Conservation (phyloP, 2,888 invertebrate species). For the Patella pellucida region DNA sequence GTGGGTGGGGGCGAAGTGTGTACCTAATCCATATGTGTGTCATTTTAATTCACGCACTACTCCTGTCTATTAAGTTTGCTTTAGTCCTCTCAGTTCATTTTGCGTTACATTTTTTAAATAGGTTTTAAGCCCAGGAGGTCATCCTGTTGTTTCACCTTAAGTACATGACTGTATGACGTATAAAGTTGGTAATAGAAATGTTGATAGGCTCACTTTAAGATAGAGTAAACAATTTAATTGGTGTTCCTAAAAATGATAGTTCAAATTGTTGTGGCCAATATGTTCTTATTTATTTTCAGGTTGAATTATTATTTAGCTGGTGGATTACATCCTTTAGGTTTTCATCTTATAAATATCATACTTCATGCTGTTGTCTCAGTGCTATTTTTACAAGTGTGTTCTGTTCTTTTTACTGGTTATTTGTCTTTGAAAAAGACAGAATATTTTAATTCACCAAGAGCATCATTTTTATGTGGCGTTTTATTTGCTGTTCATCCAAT, state of each 20-base stretch:
- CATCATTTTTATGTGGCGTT: slow-evolving; percentile 78
- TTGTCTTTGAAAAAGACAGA: neutral
- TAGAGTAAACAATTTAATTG: too few relatives aligned
- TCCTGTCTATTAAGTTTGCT: too few relatives aligned
- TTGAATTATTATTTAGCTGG: slow-evolving; percentile 76
- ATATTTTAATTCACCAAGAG: slow-evolving; percentile 15
- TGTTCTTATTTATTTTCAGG: slow-evolving; percentile 55
- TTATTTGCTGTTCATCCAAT: slow-evolving; percentile 93
- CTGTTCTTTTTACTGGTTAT: slow-evolving; percentile 58
- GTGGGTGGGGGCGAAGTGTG: too few relatives aligned
- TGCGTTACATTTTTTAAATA: too few relatives aligned
- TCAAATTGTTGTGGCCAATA: slow-evolving; percentile 37
- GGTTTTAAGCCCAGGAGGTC: too few relatives aligned
- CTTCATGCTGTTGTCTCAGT: slow-evolving; percentile 79
- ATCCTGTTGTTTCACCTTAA: too few relatives aligned
- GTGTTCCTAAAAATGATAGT: too few relatives aligned
- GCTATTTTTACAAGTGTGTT: slow-evolving; percentile 74
- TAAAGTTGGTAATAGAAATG: neutral
- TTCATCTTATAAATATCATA: slow-evolving; percentile 83
- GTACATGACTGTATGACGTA: neutral
- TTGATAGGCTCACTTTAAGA: neutral
- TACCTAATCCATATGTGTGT: too few relatives aligned
- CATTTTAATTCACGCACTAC: too few relatives aligned
- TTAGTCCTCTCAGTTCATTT: too few relatives aligned
- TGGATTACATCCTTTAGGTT: slow-evolving; percentile 74